Evolutionary conservation across 2,113 vertebrate genomes (phyloP).

Genomic region (Gila orcuttii): DNA sequence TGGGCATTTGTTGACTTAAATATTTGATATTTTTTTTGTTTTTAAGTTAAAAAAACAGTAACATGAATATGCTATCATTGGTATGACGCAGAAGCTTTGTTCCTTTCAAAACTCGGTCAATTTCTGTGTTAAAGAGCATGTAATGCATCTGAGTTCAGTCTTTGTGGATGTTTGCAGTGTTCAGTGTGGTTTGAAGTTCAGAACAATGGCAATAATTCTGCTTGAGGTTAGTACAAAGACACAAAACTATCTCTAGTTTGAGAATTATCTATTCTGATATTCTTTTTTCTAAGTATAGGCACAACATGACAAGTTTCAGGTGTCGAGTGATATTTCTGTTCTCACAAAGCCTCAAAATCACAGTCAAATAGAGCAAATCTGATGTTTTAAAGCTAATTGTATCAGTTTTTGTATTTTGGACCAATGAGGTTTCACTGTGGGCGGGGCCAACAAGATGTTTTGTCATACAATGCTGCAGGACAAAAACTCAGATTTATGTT

Average conservation of each 20-base stretch:
- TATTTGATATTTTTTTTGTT: not conserved
- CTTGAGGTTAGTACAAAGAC: not conserved
- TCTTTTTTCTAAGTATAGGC: not conserved
- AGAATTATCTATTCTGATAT: not conserved
- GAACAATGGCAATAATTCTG: not conserved
- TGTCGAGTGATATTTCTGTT: not conserved
- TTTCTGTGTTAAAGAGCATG: not conserved
- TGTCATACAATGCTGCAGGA: not conserved
- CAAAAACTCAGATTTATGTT: not conserved
- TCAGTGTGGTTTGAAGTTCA: not conserved
- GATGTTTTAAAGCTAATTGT: not conserved
- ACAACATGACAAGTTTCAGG: not conserved
- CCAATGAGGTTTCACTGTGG: not conserved
- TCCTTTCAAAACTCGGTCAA: not conserved
- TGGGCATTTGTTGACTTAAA: not conserved
- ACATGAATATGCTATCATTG: not conserved
- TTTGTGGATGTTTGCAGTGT: not conserved
- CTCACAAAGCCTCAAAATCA: not conserved
- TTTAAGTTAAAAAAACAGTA: not conserved
- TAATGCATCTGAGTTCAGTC: not conserved
- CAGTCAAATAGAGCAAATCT: not conserved
- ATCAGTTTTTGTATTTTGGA: not conserved
- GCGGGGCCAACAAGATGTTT: not conserved
- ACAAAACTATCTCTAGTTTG: not conserved
- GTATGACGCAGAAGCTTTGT: not conserved